These are phyloP conservation scores for Calosoma granatense DNA, from an alignment of 1,140 invertebrate genomes.

Conservation along the genomic window DNA sequence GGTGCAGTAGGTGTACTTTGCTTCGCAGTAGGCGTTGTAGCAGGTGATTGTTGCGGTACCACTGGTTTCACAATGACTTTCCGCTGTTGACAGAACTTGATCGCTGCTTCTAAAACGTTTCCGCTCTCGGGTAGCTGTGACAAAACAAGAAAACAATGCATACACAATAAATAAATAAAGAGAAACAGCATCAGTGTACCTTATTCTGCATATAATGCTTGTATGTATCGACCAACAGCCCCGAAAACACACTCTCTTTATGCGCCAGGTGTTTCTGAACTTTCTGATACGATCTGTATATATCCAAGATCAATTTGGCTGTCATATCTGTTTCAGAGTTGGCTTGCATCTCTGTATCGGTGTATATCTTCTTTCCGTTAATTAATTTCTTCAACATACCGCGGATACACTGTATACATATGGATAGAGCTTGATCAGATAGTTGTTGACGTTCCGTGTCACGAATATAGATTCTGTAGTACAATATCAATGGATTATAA, in stretches of 20 bases:
- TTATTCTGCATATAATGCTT: slow-evolving; percentile 40
- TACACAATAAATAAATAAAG: slow-evolving; percentile 4
- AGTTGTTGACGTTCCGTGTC: slow-evolving; percentile 69
- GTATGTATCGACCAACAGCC: slow-evolving; percentile 49
- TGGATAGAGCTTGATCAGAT: slow-evolving; percentile 59
- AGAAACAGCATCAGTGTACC: slow-evolving; percentile 23
- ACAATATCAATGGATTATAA: slow-evolving; percentile 12
- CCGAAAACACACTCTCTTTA: slow-evolving; percentile 44
- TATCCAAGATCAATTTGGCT: slow-evolving; percentile 43
- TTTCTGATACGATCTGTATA: slow-evolving; percentile 49
- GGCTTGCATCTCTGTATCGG: slow-evolving; percentile 3
- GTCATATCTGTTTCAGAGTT: slow-evolving; percentile 18
- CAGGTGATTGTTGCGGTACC: background rate
- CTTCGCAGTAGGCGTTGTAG: background rate
- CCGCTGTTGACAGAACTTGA: slow-evolving; percentile 35
- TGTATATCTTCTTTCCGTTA: slow-evolving; percentile 5
- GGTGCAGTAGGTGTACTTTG: background rate
- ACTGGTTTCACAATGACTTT: slow-evolving; percentile 18
- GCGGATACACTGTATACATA: slow-evolving; percentile 52
- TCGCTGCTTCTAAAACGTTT: slow-evolving; percentile 33
- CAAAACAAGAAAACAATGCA: slow-evolving; percentile 8
- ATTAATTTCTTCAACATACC: slow-evolving; percentile 30
- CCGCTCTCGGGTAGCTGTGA: slow-evolving; percentile 27
- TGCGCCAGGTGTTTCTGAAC: slow-evolving; percentile 47
- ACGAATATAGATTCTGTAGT: slow-evolving; percentile 61